Base-by-base conservation (phyloP, 2,888 invertebrate genomes). In the Eulithis prunata region DNA sequence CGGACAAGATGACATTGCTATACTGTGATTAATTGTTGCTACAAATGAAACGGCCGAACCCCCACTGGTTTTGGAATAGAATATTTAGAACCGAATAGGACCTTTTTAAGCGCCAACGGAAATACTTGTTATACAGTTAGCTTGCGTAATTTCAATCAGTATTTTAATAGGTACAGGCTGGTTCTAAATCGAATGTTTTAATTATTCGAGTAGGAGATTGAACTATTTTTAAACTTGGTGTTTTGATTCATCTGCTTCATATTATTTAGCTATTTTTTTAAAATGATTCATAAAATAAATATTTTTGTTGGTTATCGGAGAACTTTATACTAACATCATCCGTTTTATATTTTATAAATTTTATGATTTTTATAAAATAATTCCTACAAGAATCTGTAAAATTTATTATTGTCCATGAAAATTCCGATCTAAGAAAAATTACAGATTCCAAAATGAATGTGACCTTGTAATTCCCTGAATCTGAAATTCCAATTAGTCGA, bases 41-140 rank as follows among this genome's bases (percentile, higher is more conserved):
- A 82, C 90, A 89, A 91, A 91, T 91, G 91, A 89, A 88, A 86
- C 82, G 82, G 83, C 79, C 84, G 85, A 85, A 82, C 93, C 90
- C 93, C 93, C 91, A 92, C 93, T 89, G 93, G 82, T 84, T 88
- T 84, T 87, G 89, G 88, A 93, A 93, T 93, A 90, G 91, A 91
- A 92, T 91, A 91, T 88, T 87, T 85, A 66, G 70, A 75, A 76
- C 77, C 68, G 54, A 68, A 64, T 86, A 87, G 85, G 85, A 86
- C 86, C 88, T 88, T 83, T 89, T 87, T 88, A 87, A 89, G 81
- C 85, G 83, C 86, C 85, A 85, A 81, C 82, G 81, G 80, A 87
- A 87, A 88, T 61, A 64, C 67, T 64, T 58, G 68, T 68, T 64
- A 68, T 38, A 62, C 62, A 58, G 64, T 60, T 65, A 65, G 32